These are phyloP conservation scores for Marronus borbonicus DNA, from an alignment of 2,888 invertebrate genomes.

Conservation along the genomic window DNA sequence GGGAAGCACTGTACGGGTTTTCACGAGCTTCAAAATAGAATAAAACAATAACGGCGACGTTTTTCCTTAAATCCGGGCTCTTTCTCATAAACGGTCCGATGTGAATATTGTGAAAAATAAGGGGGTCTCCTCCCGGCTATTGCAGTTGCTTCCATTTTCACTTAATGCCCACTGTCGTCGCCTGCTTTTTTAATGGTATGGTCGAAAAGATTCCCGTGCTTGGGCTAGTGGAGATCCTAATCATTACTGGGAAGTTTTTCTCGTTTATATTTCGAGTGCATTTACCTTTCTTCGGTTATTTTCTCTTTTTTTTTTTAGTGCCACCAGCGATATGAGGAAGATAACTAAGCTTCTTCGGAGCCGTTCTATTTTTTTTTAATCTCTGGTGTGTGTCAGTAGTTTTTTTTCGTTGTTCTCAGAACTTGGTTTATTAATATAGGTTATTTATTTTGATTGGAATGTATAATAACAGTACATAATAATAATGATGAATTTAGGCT, in stretches of 20 bases:
- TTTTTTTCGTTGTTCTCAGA: too few species aligned
- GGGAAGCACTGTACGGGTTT: constrained; percentile 56
- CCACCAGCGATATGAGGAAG: background rate
- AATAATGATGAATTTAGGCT: too few species aligned
- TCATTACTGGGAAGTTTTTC: constrained; percentile 31
- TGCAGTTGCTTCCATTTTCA: constrained; percentile 45
- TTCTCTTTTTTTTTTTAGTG: background rate
- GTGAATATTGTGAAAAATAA: constrained; percentile 57
- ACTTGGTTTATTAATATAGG: too few species aligned
- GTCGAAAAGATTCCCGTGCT: background rate
- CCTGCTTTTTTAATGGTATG: constrained; percentile 23
- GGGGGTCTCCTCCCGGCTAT: constrained; percentile 40
- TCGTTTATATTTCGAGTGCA: constrained; percentile 22
- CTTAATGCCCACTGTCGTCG: constrained; percentile 41
- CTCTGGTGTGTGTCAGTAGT: background rate
- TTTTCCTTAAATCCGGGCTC: constrained; percentile 52
- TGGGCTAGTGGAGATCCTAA: constrained; percentile 3
- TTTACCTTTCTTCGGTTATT: background rate
- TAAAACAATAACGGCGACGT: constrained; percentile 59
- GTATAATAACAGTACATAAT: too few species aligned
- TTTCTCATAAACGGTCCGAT: constrained; percentile 48
- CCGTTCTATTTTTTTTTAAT: background rate
- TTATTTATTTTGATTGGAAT: too few species aligned
- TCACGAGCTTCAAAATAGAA: constrained; percentile 61
- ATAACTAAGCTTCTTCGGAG: background rate